Evolutionary conservation across 2,888 invertebrate genomes (phyloP), one percentile per base, ranked within the genome.

Genomic region (Ophion slaviceki): DNA sequence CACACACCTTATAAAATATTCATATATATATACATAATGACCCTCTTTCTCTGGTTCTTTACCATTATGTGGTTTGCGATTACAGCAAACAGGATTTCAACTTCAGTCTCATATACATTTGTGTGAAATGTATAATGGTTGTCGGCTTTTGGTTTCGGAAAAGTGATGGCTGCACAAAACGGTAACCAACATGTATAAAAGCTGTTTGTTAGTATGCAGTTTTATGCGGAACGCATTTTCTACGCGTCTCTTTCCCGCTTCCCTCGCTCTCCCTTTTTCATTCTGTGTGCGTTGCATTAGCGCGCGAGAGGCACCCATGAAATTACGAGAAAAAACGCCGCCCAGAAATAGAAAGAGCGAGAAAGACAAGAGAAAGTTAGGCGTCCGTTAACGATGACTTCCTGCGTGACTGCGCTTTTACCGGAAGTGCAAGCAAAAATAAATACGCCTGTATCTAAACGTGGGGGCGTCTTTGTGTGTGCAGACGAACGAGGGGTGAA

Each of bases 321-420:
- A 66, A 80, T 74, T 59, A 72, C 74, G 59, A 61, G 59, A 61
- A 28, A 67, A 24, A 80, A n/a, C 53, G 7, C 11, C 62, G 7
- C 61, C 20, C 61, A 14, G 24, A 47, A 11, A 47, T 10, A 11
- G 14, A 47, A 4, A 14, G 47, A 14, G 7, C 14, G 36, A 53
- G 53, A 53, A 47, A 70, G 64, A 71, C 66, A 64, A 10, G 40
- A 47, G 14, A 47, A 84, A 53, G 40, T 24, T 59, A 72, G 61
- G 40, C 47, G 70, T 79, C 57, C 68, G 74, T 68, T 78, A 64
- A 71, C 64, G 79, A 85, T 79, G 82, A 79, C 74, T 85, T 82
- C 66, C 45, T 59, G 64, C 75, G 79, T 79, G 82, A 78, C 85
- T 66, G 81, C 71, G 36, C 78, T 62, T 72, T 77, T 57, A 68